A percentile compares a stretch with the other conserved stretches of the same genome.
Evolutionary conservation across 2,888 invertebrate species (phyloP).

Genomic region (Drosophila affinis): DNA sequence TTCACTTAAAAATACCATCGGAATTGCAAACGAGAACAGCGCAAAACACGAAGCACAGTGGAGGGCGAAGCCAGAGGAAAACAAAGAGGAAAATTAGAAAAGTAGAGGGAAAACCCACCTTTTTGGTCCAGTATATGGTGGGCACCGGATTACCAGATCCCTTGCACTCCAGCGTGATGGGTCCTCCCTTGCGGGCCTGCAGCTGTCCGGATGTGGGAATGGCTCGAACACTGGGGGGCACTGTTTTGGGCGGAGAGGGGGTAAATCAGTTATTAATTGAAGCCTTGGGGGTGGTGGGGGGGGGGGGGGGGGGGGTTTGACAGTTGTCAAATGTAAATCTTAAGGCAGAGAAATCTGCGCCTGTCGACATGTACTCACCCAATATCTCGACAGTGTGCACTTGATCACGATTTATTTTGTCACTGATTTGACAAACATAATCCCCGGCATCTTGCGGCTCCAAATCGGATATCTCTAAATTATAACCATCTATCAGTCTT

Average conservation of each 20-base stretch:
- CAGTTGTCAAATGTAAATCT: conserved; percentile 45
- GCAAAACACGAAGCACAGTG: too few relatives aligned
- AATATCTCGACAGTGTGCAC: conserved; percentile 89
- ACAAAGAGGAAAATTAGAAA: background rate
- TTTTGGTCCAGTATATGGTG: conserved; percentile 87
- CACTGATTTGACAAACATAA: conserved; percentile 90
- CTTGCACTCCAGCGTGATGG: conserved; percentile 88
- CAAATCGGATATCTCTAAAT: conserved; percentile 89
- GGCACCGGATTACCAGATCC: conserved; percentile 90
- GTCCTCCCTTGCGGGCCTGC: conserved; percentile 88
- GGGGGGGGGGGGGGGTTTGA: background rate
- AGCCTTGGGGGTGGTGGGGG: background rate
- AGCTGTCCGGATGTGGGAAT: conserved; percentile 87
- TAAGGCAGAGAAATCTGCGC: background rate
- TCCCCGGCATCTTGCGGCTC: conserved; percentile 88
- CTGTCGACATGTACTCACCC: conserved; percentile 78
- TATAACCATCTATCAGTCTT: conserved; percentile 88
- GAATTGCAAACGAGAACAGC: conserved; percentile 21
- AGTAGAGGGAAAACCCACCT: conserved; percentile 68
- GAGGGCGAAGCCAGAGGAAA: background rate
- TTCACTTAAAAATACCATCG: conserved; percentile 44
- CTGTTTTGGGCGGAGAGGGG: conserved; percentile 70
- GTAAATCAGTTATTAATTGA: conserved; percentile 43
- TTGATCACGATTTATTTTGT: conserved; percentile 88
- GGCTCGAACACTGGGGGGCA: conserved; percentile 88